Evolutionary conservation across 2,888 invertebrate species (phyloP), one percentile per base, ranked within the genome.

Genomic region (Campoplex nolae): DNA sequence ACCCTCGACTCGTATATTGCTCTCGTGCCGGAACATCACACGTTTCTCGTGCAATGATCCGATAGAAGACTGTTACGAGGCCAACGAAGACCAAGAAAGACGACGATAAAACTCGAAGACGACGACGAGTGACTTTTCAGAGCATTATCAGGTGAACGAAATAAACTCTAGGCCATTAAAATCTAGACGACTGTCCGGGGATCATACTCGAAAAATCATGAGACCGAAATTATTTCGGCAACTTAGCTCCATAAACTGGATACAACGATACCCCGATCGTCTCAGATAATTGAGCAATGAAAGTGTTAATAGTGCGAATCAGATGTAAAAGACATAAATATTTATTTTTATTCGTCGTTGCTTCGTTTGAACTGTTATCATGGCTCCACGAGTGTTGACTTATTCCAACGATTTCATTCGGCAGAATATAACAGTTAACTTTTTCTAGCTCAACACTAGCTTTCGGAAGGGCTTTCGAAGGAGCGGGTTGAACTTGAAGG

Each of bases 41-140:
- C 79, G 70, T 79, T 79, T 71, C 79, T 71, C 70, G 79, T 79
- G 79, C 79, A 79, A 79, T 70, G 70, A 79, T 79, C 79, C 79
- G 45, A 79, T 38, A 35, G 68, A 70, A 45, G 67, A 58, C 70
- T 71, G 45, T 79, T 71, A 79, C 79, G 70, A 79, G 79, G 45
- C 79, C 51, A 70, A 79, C 58, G 13, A 38, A 45, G 56, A 71
- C 45, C 28, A 32, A 42, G 70, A 70, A 70, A 70, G 35, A 58
- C 58, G 56, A 56, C 56, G 58, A 58, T 75, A 75, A 75, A 75
- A 75, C 58, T 13, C 56, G 35, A 45, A 45, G 48, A n/a, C 70
- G 54, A 58, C 58, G 45, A 45, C 51, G 54, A 45, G 45, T 35
- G 42, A 70, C 28, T 71, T 58, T 23, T 32, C n/a, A 58, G 32